phyloP scores from a whole-genome alignment of 2,797 vertebrate species.

The Lutjanus argentimaculatus region DNA sequence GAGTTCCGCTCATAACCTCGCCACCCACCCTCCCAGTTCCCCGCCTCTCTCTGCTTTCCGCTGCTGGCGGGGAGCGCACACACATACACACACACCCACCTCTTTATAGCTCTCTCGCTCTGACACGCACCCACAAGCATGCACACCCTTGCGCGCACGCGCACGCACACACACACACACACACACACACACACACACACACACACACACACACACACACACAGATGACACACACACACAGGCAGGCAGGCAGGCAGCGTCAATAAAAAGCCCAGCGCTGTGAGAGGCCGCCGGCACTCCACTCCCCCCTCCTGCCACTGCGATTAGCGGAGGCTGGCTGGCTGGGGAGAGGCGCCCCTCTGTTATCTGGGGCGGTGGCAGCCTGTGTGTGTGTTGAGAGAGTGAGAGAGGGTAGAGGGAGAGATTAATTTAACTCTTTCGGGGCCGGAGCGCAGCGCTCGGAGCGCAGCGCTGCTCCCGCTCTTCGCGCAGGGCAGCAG shows the following conservation, averaged over 20 bases:
- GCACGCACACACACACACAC: not conserved
- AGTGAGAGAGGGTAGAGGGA: constrained; percentile 42
- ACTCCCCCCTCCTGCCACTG: constrained; percentile 80
- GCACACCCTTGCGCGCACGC: constrained; percentile 20
- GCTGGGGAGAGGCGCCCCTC: constrained; percentile 85
- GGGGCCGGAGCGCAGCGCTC: constrained; percentile 61
- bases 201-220: constrained; percentile 29
- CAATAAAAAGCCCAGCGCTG: constrained; percentile 85
- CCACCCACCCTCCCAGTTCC: constrained; percentile 81
- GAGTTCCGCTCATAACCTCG: constrained; percentile 84
- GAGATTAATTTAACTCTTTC: constrained; percentile 84
- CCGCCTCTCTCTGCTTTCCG: constrained; percentile 80
- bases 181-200: constrained; percentile 45
- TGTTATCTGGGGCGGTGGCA: constrained; percentile 86
- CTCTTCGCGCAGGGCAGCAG: constrained; percentile 54
- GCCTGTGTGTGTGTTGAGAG: constrained; percentile 73
- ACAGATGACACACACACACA: constrained; percentile 20
- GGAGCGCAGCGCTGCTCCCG: constrained; percentile 64
- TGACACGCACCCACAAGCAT: constrained; percentile 60
- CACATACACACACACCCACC: constrained; percentile 37
- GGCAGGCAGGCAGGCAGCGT: constrained; percentile 72
- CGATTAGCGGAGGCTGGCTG: constrained; percentile 85
- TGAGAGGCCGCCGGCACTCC: constrained; percentile 84
- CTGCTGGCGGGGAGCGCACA: constrained; percentile 71
- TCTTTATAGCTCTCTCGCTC: constrained; percentile 62